These are phyloP conservation scores for Cuculus canorus DNA, from an alignment of 2,797 vertebrate genomes.

Conservation along the genomic window DNA sequence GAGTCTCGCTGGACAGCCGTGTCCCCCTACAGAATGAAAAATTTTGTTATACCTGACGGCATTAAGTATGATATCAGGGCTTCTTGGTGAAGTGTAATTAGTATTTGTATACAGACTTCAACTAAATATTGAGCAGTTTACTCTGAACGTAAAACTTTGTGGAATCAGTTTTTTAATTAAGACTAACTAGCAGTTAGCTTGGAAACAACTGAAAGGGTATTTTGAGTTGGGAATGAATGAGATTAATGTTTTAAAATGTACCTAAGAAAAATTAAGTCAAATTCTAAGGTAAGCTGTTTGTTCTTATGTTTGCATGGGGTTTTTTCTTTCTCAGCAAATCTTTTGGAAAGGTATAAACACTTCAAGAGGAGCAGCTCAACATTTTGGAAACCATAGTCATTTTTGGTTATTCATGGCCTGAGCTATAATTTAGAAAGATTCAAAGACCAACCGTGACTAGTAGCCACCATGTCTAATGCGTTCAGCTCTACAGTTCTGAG, in stretches of 20 bases:
- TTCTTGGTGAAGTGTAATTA: background rate
- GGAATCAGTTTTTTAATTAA: background rate
- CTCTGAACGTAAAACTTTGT: background rate
- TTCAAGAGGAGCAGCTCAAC: background rate
- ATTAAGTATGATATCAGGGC: background rate
- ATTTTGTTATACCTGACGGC: background rate
- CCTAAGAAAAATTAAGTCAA: background rate
- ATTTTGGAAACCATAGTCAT: background rate
- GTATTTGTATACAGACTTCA: background rate
- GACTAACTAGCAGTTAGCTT: background rate
- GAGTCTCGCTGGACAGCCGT: background rate
- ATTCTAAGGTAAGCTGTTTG: background rate
- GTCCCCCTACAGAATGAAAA: background rate
- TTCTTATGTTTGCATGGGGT: background rate
- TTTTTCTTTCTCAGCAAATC: background rate
- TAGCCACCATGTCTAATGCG: conserved; percentile 38
- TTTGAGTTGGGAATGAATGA: background rate
- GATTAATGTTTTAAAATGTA: background rate
- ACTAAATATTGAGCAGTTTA: background rate
- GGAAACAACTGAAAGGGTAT: background rate
- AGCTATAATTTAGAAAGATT: conserved; percentile 14
- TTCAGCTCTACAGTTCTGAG: conserved; percentile 13
- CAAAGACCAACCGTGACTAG: conserved; percentile 4
- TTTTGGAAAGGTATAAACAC: background rate
- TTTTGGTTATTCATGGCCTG: background rate